Evolutionary conservation across 2,797 vertebrate species (phyloP).

Genomic region (Oceanodroma leucorhoa): DNA sequence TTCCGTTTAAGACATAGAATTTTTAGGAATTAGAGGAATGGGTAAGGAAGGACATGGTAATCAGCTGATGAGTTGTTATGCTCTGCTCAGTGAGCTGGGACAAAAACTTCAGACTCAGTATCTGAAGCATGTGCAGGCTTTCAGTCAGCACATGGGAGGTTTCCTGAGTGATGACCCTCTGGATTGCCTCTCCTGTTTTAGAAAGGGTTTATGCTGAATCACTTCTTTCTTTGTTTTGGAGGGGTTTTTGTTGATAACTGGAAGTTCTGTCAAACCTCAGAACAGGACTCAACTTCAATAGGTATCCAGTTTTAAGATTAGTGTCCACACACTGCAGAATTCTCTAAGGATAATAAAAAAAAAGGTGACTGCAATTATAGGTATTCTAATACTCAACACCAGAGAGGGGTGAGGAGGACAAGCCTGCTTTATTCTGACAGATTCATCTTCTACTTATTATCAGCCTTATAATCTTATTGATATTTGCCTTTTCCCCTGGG

Average conservation of each 20-base stretch:
- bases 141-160: background rate
- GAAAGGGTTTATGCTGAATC: background rate
- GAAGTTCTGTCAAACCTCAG: background rate
- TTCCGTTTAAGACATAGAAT: background rate
- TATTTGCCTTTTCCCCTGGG: background rate
- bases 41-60: background rate
- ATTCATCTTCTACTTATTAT: background rate
- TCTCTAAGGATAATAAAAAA: background rate
- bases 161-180: background rate
- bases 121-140: background rate
- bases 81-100: background rate
- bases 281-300: background rate
- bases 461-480: background rate
- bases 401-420: background rate
- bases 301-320: background rate
- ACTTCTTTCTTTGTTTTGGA: background rate
- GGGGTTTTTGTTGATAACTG: background rate
- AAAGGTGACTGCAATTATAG: rapidly evolving
- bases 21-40: background rate
- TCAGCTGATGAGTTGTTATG: background rate
- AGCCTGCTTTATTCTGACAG: background rate
- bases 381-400: background rate
- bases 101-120: background rate
- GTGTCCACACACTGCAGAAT: background rate
- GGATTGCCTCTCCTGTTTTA: background rate